phyloP scores from a whole-genome alignment of 2,113 vertebrate species.

The Nothobranchius furzeri region DNA sequence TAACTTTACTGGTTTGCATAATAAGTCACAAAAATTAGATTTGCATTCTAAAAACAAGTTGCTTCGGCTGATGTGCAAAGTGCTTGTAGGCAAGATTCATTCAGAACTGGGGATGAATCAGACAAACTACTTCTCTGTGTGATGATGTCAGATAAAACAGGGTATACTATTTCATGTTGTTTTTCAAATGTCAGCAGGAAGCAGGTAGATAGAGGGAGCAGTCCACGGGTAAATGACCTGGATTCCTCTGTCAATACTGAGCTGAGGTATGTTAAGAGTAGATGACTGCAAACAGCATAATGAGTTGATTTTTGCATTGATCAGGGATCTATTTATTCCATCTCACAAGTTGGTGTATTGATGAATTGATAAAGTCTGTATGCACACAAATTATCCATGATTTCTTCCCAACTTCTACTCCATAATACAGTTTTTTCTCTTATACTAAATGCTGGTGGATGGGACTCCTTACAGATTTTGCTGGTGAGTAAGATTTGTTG shows the following conservation, averaged over 20 bases:
- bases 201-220: background rate
- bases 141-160: background rate
- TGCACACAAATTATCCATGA: background rate
- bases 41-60: background rate
- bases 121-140: background rate
- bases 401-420: background rate
- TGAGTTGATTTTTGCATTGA: background rate
- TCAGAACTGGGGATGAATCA: background rate
- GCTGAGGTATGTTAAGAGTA: background rate
- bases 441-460: no score
- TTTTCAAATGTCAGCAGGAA: background rate
- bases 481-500: no score
- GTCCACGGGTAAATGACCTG: no score
- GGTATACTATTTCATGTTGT: background rate
- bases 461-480: no score
- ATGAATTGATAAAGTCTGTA: background rate
- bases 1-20: no score
- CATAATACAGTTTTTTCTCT: background rate
- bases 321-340: background rate
- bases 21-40: no score
- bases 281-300: background rate
- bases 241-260: background rate
- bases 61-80: background rate
- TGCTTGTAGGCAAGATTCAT: slow-evolving; percentile 15
- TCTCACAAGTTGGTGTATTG: background rate